phyloP scores from a whole-genome alignment of 2,113 vertebrate species.

The Peromyscus leucopus region DNA sequence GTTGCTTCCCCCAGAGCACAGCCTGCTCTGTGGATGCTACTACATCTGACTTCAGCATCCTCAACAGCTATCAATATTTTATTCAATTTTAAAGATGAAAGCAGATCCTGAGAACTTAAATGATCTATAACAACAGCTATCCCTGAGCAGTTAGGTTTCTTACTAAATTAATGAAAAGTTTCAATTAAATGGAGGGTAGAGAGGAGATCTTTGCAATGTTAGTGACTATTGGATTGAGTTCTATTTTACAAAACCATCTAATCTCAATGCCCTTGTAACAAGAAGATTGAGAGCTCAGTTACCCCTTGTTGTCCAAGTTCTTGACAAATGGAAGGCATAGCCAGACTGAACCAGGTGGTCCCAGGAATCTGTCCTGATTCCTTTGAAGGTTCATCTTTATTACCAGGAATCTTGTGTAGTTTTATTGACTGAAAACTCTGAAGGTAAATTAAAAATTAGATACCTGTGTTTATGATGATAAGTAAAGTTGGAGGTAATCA shows the following conservation, averaged over 20 bases:
- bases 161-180: not conserved
- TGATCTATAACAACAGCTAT: not conserved
- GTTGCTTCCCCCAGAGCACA: not conserved
- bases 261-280: not conserved
- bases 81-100: not conserved
- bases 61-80: not conserved
- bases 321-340: not conserved
- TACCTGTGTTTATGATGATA: not conserved
- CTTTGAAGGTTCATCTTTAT: not conserved
- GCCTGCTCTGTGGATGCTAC: not conserved
- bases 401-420: too few species aligned
- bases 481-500: not conserved
- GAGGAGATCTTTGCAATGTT: not conserved
- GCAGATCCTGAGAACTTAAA: not conserved
- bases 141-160: not conserved
- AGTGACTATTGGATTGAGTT: not conserved
- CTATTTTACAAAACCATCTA: not conserved
- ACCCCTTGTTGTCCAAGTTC: not conserved
- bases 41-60: not conserved
- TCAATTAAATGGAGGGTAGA: not conserved
- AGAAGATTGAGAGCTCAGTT: not conserved
- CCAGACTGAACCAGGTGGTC: not conserved
- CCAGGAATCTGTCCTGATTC: not conserved
- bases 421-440: not conserved
- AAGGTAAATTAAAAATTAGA: not conserved